These are phyloP conservation scores for Lithodes maja DNA, from an alignment of 2,888 invertebrate genomes.

Conservation along the genomic window DNA sequence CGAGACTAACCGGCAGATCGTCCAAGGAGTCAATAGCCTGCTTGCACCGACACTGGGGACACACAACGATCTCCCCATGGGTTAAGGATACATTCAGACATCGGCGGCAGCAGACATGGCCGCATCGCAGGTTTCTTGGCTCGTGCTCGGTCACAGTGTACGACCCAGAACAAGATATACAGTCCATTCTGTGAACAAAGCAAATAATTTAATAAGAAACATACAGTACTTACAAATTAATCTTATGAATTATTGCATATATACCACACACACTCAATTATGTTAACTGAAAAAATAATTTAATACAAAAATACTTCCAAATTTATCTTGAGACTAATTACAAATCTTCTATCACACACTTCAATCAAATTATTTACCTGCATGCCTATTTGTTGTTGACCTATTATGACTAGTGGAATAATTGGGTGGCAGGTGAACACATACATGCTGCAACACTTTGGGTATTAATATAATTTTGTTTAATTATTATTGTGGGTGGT, in stretches of 20 bases:
- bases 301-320: background rate
- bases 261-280: background rate
- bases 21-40: constrained; percentile 12
- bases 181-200: constrained; percentile 8
- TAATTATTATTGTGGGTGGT: no score
- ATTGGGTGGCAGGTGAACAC: no score
- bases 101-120: background rate
- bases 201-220: background rate
- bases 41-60: background rate
- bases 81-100: background rate
- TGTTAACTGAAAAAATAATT: background rate
- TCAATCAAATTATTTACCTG: no score
- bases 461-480: no score
- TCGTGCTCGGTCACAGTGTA: background rate
- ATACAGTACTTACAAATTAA: no score
- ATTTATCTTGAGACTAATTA: no score
- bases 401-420: no score
- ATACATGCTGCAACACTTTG: no score
- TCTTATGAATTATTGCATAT: background rate
- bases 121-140: constrained; percentile 2
- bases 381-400: no score
- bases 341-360: no score
- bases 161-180: constrained; percentile 1
- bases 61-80: background rate
- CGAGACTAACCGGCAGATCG: background rate